Percentiles rank a stretch among this genome's conserved stretches.
These are phyloP conservation scores for Pristionchus arcanus DNA, from an alignment of 2,888 invertebrate species.

Conservation along the genomic window DNA sequence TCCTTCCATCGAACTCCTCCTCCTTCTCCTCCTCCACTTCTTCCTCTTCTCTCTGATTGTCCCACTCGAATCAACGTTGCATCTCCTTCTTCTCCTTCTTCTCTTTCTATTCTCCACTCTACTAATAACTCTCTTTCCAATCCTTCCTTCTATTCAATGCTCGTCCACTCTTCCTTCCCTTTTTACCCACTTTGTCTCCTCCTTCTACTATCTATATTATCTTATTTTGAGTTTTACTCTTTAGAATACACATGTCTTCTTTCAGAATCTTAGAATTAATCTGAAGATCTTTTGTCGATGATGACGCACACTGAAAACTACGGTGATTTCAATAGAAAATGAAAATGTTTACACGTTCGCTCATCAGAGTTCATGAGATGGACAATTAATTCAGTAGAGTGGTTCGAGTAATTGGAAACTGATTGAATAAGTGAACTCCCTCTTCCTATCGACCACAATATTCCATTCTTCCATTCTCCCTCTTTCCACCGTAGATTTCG, in stretches of 20 bases:
- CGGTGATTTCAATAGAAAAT: not conserved
- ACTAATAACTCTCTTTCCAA: conserved; percentile 46
- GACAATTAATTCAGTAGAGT: not conserved
- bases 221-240: not conserved
- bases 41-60: not conserved
- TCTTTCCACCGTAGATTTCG: not conserved
- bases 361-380: not conserved
- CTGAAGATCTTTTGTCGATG: too few species aligned
- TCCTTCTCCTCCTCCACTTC: not conserved
- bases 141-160: conserved; percentile 21
- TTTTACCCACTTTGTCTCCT: not conserved
- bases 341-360: not conserved
- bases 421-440: not conserved
- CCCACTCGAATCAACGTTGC: conserved; percentile 46
- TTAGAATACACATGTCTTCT: not conserved
- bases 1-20: not conserved
- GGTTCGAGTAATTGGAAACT: not conserved
- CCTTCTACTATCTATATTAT: not conserved
- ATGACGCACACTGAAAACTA: not conserved
- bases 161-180: conserved; percentile 27
- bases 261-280: too few species aligned
- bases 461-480: not conserved
- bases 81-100: not conserved
- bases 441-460: not conserved
- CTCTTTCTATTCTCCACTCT: conserved; percentile 32